phyloP scores from a whole-genome alignment of 2,888 invertebrate species.

The Meliscaeva auricollis region DNA sequence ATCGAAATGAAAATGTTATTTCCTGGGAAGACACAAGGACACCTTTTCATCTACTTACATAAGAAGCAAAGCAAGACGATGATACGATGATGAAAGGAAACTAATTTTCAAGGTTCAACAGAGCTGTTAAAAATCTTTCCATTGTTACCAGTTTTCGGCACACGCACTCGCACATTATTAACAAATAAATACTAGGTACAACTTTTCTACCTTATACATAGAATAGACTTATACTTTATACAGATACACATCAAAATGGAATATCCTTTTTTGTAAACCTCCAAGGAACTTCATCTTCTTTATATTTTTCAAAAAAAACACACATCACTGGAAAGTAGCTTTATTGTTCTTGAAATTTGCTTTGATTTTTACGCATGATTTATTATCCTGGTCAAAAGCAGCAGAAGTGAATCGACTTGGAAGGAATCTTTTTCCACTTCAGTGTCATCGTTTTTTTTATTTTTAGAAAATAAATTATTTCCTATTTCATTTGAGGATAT shows the following conservation, averaged over 20 bases:
- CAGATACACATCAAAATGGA: neutral
- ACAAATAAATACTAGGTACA: neutral
- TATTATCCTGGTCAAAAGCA: conserved; percentile 45
- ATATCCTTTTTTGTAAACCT: neutral
- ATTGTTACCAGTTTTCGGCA: neutral
- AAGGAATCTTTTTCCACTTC: conserved; percentile 33
- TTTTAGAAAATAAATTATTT: conserved; percentile 26
- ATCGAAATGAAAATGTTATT: too few species aligned
- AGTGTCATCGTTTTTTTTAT: conserved; percentile 25
- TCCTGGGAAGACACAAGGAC: too few species aligned
- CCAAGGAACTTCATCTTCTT: neutral
- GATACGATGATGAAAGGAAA: neutral
- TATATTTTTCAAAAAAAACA: neutral
- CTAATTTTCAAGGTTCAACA: neutral
- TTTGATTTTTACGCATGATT: conserved; percentile 71
- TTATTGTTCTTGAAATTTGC: conserved; percentile 52
- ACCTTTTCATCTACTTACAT: too few species aligned
- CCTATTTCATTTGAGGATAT: neutral
- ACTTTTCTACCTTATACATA: too few species aligned
- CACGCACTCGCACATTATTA: neutral
- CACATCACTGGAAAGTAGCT: neutral
- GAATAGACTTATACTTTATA: neutral
- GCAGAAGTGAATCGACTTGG: conserved; percentile 22
- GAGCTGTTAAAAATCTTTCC: neutral
- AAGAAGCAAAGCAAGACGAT: too few species aligned